Percentiles rank a stretch among this genome's conserved stretches.
Evolutionary conservation across 2,888 invertebrate species (phyloP).

Genomic region (Mechanitis messenoides): DNA sequence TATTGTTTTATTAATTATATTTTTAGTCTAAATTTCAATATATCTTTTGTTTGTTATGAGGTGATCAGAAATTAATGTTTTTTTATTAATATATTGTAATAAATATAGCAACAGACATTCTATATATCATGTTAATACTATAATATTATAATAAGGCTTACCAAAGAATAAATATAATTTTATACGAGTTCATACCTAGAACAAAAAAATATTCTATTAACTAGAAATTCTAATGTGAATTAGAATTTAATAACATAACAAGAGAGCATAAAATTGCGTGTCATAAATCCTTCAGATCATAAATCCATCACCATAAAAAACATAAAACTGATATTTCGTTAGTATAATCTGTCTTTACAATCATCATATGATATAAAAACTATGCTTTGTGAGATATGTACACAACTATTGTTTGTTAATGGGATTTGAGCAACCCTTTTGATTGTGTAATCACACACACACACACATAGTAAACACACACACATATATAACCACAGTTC

Average conservation of each 20-base stretch:
- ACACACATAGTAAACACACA: too few species aligned
- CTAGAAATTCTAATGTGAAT: constrained; percentile 10
- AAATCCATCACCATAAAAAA: constrained; percentile 46
- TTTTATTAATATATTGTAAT: too few species aligned
- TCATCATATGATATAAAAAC: constrained; percentile 42
- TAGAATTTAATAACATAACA: neutral
- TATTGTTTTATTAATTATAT: too few species aligned
- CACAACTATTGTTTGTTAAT: constrained; percentile 38
- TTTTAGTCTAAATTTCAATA: too few species aligned
- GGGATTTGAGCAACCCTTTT: constrained; percentile 30
- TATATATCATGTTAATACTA: too few species aligned
- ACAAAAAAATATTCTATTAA: constrained; percentile 26
- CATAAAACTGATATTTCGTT: constrained; percentile 37
- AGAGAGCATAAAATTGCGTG: constrained; percentile 8
- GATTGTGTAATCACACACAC: neutral
- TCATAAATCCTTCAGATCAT: constrained; percentile 28
- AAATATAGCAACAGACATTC: too few species aligned
- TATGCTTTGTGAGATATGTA: constrained; percentile 30
- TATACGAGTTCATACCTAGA: constrained; percentile 30
- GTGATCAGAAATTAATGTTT: too few species aligned
- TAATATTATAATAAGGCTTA: too few species aligned
- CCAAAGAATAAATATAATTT: too few species aligned
- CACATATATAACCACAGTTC: constrained; percentile 8
- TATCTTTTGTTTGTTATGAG: too few species aligned
- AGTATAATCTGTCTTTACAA: constrained; percentile 47